phyloP scores from a whole-genome alignment of 2,888 invertebrate species.

The Philhelius pedissequus region DNA sequence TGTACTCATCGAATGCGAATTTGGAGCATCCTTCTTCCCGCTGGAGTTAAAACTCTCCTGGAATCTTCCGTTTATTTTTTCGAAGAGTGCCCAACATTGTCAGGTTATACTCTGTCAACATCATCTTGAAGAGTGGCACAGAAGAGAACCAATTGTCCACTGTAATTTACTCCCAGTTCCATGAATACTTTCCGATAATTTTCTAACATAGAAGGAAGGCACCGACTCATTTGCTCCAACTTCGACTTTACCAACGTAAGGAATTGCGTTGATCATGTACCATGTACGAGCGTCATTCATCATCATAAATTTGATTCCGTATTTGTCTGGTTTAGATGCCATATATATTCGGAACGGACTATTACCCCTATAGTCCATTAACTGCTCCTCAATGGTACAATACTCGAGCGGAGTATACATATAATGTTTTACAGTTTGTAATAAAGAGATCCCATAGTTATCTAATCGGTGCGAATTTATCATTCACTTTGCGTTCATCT shows the following conservation, averaged over 20 bases:
- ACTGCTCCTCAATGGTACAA: not conserved
- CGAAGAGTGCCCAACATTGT: constrained; percentile 34
- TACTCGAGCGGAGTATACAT: constrained; percentile 19
- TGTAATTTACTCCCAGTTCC: constrained; percentile 35
- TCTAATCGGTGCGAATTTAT: not conserved
- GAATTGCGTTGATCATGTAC: constrained; percentile 32
- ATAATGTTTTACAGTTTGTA: too few species aligned
- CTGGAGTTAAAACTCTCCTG: constrained; percentile 3
- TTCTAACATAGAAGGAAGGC: constrained; percentile 27
- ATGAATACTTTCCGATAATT: constrained; percentile 26
- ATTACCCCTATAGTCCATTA: constrained; percentile 12
- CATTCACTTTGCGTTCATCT: not conserved
- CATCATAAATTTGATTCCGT: constrained; percentile 11
- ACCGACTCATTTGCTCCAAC: constrained; percentile 16
- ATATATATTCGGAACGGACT: constrained; percentile 24
- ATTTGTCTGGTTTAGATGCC: constrained; percentile 23
- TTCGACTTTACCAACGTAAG: constrained; percentile 25
- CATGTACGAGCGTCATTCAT: constrained; percentile 27
- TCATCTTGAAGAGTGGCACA: constrained; percentile 23
- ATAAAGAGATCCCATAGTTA: not conserved
- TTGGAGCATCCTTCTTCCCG: constrained; percentile 5
- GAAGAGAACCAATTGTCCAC: constrained; percentile 38
- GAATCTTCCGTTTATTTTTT: constrained; percentile 37
- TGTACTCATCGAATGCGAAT: constrained; percentile 20
- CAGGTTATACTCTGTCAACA: constrained; percentile 22